phyloP scores from a whole-genome alignment of 2,113 vertebrate genomes.

The Cyanoderma ruficeps region DNA sequence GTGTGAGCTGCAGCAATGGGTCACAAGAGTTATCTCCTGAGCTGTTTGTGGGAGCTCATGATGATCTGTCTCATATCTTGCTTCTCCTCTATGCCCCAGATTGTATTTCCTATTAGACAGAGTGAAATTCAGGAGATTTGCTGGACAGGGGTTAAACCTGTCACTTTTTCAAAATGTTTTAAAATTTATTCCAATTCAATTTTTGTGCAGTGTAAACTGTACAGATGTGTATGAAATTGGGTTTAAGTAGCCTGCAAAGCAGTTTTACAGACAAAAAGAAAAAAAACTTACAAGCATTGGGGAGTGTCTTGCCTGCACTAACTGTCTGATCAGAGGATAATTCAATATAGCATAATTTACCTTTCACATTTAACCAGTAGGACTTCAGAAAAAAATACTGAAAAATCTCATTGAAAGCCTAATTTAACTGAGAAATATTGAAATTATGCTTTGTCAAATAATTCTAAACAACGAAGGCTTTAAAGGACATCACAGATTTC shows the following conservation, averaged over 20 bases:
- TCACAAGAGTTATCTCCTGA: not conserved
- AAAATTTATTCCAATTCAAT: not conserved
- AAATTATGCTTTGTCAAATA: not conserved
- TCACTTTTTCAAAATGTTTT: not conserved
- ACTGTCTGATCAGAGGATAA: not conserved
- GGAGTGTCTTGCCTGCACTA: not conserved
- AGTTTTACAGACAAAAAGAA: not conserved
- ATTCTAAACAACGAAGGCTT: not conserved
- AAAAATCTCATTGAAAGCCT: not conserved
- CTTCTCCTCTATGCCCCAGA: not conserved
- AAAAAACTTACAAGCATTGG: not conserved
- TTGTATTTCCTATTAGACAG: not conserved
- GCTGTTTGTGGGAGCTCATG: not conserved
- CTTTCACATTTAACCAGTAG: not conserved
- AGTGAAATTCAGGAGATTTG: not conserved
- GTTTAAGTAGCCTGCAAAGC: not conserved
- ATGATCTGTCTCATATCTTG: not conserved
- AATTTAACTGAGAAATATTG: not conserved
- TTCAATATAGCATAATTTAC: not conserved
- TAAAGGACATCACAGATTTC: not conserved
- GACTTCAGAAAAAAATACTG: not conserved
- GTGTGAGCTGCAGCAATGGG: not conserved
- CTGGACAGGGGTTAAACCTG: not conserved
- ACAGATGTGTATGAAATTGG: accelerated
- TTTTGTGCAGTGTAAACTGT: not conserved